Percentiles rank a stretch among this genome's conserved stretches.
Conservation (phyloP, 64 coral and sea anemone genomes). For the Exaiptasia diaphana region DNA sequence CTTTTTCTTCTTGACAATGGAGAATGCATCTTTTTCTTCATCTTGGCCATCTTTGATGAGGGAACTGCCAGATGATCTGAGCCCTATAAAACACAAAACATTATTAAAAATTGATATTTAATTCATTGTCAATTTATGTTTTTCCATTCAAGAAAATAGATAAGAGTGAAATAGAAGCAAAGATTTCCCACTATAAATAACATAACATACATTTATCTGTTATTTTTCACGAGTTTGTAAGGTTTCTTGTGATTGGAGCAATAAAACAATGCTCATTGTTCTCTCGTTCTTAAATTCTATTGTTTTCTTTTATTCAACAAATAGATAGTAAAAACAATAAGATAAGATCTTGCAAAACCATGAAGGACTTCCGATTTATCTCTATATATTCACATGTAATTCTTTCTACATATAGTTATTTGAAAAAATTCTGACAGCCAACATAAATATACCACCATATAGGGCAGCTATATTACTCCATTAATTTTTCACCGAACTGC, state of each 20-base stretch:
- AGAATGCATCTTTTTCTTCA: conserved; percentile 92
- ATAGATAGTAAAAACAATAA: too few species aligned
- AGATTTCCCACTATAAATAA: not conserved
- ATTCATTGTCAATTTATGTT: not conserved
- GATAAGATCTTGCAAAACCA: too few species aligned
- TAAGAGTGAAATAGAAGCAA: not conserved
- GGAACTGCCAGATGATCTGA: conserved; percentile 59
- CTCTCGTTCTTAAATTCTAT: too few species aligned
- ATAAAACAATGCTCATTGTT: not conserved
- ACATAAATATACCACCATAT: too few species aligned
- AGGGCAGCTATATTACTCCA: too few species aligned
- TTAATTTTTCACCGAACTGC: too few species aligned
- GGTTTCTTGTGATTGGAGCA: not conserved
- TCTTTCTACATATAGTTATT: too few species aligned
- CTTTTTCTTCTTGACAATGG: conserved; percentile 74
- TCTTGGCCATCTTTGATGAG: conserved; percentile 79
- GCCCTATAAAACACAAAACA: conserved; percentile 27
- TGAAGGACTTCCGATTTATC: too few species aligned
- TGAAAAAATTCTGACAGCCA: too few species aligned
- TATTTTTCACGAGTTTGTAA: not conserved
- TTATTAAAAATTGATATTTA: not conserved
- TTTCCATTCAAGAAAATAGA: not conserved
- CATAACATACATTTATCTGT: not conserved
- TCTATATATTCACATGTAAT: too few species aligned
- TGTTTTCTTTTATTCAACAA: too few species aligned